Conservation (phyloP, 2,797 vertebrate genomes). For the Leptodactylus fallax region DNA sequence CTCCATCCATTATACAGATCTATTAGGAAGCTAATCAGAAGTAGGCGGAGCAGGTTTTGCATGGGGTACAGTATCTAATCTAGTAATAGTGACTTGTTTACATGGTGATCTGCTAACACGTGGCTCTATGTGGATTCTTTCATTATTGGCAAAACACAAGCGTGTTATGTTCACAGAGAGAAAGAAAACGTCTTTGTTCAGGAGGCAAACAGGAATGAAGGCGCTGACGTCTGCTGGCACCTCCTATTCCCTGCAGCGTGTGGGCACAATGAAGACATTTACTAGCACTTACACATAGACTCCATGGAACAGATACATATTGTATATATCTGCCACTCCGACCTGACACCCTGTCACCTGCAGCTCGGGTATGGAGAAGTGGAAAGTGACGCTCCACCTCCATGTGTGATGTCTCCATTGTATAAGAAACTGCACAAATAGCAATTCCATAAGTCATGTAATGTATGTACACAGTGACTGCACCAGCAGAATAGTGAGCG, state of each 20-base stretch:
- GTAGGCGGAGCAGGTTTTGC: neutral
- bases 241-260: neutral
- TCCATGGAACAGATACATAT: neutral
- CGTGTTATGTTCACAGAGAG: neutral
- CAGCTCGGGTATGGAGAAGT: neutral
- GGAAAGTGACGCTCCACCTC: neutral
- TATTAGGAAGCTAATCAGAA: too few relatives aligned
- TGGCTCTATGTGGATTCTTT: neutral
- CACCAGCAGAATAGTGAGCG: neutral
- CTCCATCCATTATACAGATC: too few relatives aligned
- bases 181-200: slow-evolving; percentile 41
- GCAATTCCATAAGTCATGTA: neutral
- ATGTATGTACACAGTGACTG: too few relatives aligned
- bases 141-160: slow-evolving; percentile 5
- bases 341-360: neutral
- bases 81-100: neutral
- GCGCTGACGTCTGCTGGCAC: neutral
- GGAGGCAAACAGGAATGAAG: neutral
- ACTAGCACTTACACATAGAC: neutral
- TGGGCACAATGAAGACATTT: slow-evolving; percentile 34
- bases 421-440: neutral
- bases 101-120: neutral
- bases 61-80: neutral
- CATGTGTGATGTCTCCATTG: neutral
- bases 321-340: neutral